These are phyloP conservation scores for Felis catus DNA, from an alignment of 2,113 vertebrate genomes.

Conservation along the genomic window F.catus_Fca126_mat1.0 CM031425.1:39814001-39814500, in stretches of 20 bases:
- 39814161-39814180: neutral
- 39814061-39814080: neutral
- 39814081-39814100: neutral
- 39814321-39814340: neutral
- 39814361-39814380: neutral
- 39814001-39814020: neutral
- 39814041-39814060: neutral
- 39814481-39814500: neutral
- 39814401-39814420: neutral
- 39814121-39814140: neutral
- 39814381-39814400: neutral
- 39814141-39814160: neutral
- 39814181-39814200: neutral
- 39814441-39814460: neutral
- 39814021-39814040: neutral
- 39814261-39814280: neutral
- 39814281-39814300: neutral
- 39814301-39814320: neutral
- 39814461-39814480: neutral
- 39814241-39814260: neutral
- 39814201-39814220: neutral
- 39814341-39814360: neutral
- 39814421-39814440: neutral
- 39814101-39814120: neutral
- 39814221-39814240: neutral